Base-by-base conservation (phyloP, 2,888 invertebrate genomes). In the Aporophyla lueneburgensis region DNA sequence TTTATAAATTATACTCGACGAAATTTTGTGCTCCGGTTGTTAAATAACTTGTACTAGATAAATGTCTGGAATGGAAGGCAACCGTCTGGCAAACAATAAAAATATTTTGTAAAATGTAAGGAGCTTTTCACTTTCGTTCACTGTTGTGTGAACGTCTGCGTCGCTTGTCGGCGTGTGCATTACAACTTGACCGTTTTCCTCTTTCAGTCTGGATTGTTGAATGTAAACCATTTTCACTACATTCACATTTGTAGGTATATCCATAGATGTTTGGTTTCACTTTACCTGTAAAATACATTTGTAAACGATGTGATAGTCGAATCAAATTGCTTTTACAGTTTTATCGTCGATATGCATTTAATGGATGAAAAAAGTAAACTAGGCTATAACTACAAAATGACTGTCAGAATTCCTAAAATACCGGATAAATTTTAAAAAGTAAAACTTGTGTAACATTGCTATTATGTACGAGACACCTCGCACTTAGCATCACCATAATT, bases 1-100 rank as follows among this genome's bases (percentile, higher is more conserved):
- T 89, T 91, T 91, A 89, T 90, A 90, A 92, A 91, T 90, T 90
- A 87, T 88, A 86, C 87, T 85, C 79, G 85, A 83, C 81, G 83
- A 87, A 88, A 81, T 82, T 81, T 85, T 77, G 81, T 77, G 79
- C 76, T 66, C 71, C 62, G 63, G 70, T 84, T 86, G 83, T 83
- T 85, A 81, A 87, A 86, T 82, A 83, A 86, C 75, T 87, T 80
- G 86, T 73, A 75, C 73, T 79, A 86, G 81, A 82, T 80, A 85
- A 81, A 84, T 81, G 75, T 77, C 65, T 77, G 66, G 75, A 79
- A 78, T 66, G 69, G 71, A 78, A 80, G 62, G 54, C 62, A 74
- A 74, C 67, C 67, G 67, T 73, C 72, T 73, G 69, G 61, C 43
- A 75, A 79, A 83, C 74, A 82, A 74, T 80, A 73, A 83, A 85